These are phyloP conservation scores for Bombyx huttoni DNA, from an alignment of 2,888 invertebrate species.

Conservation along the genomic window DNA sequence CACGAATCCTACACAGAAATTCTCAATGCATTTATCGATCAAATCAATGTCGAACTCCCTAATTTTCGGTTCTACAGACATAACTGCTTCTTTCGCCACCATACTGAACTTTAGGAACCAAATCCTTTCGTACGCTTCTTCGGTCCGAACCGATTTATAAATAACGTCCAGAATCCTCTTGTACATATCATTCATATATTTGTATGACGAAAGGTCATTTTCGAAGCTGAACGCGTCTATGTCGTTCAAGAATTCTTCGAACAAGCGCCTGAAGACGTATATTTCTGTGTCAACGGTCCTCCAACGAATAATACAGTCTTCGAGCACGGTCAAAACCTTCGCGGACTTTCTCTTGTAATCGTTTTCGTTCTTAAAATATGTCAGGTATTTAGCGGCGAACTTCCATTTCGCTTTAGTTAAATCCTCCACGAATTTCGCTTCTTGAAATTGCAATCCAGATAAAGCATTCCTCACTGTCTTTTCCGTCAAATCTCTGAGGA, in stretches of 20 bases:
- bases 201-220: background rate
- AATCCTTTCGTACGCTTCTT: slow-evolving; percentile 18
- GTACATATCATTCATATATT: slow-evolving; percentile 14
- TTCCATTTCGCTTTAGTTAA: slow-evolving; percentile 22
- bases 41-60: background rate
- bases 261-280: slow-evolving; percentile 11
- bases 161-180: slow-evolving; percentile 14
- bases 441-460: background rate
- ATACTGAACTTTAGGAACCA: slow-evolving; percentile 22
- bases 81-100: slow-evolving; percentile 11
- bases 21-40: background rate
- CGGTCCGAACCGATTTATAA: slow-evolving; percentile 8
- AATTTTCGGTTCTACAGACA: slow-evolving; percentile 4
- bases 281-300: slow-evolving; percentile 7
- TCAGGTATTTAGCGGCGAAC: slow-evolving; percentile 16
- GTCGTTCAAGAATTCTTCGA: slow-evolving; percentile 11
- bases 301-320: slow-evolving; percentile 15
- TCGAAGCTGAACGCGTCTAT: slow-evolving; percentile 8
- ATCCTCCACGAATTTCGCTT: slow-evolving; percentile 2
- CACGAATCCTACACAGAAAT: background rate
- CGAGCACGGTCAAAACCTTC: slow-evolving; percentile 13
- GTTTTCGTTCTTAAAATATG: slow-evolving; percentile 8
- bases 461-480: background rate
- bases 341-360: slow-evolving; percentile 11
- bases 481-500: background rate